Percentiles rank a stretch among this genome's conserved stretches.
These are phyloP conservation scores for Odontocerum albicorne DNA, from an alignment of 2,888 invertebrate genomes.

Conservation along the genomic window DNA sequence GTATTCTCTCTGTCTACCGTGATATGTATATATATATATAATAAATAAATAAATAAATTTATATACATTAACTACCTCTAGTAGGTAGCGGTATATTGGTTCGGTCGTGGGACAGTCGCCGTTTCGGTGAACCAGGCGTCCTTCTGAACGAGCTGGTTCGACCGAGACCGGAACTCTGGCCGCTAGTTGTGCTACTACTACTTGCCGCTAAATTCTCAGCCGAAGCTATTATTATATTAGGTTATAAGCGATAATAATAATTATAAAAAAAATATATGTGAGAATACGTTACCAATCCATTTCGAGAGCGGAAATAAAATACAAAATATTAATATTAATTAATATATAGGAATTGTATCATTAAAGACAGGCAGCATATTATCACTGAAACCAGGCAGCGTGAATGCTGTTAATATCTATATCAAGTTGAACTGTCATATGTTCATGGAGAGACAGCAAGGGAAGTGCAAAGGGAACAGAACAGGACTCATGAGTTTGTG, in stretches of 20 bases:
- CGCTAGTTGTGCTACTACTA: not conserved
- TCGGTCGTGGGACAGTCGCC: slow-evolving; percentile 47
- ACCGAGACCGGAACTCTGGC: slow-evolving; percentile 15
- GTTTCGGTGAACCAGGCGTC: slow-evolving; percentile 32
- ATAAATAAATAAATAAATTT: too few species aligned
- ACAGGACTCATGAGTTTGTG: too few species aligned
- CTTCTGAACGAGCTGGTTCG: slow-evolving; percentile 44
- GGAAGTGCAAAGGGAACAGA: too few species aligned
- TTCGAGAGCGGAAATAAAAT: slow-evolving; percentile 4
- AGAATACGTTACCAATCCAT: slow-evolving; percentile 17
- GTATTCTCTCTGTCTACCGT: not conserved
- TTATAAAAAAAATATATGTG: not conserved
- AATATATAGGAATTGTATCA: too few species aligned
- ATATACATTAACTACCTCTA: slow-evolving; percentile 50
- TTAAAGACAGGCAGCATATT: too few species aligned
- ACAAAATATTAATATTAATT: not conserved
- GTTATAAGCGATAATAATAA: not conserved
- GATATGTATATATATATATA: too few species aligned
- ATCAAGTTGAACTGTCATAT: too few species aligned
- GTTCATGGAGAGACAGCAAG: too few species aligned
- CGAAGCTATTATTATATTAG: slow-evolving; percentile 21
- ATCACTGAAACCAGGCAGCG: too few species aligned
- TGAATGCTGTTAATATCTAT: too few species aligned
- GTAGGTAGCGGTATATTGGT: slow-evolving; percentile 55
- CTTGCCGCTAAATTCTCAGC: slow-evolving; percentile 29